A percentile compares a stretch with the other conserved stretches of the same genome.
Evolutionary conservation across 2,888 invertebrate genomes (phyloP).

Genomic region (Seladonia tumulorum): DNA sequence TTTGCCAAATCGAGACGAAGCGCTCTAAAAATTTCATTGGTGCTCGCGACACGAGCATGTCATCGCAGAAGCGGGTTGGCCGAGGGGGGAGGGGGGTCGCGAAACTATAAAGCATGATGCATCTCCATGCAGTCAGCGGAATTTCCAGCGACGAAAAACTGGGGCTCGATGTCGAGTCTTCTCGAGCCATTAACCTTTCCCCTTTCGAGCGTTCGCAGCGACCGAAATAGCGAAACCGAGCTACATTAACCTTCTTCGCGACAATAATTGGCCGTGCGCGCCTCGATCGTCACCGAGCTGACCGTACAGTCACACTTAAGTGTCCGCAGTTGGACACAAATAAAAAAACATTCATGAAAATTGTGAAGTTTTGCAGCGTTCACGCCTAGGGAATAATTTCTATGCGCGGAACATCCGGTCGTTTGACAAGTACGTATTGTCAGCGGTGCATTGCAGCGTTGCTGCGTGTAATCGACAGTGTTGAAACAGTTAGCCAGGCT

Average conservation of each 20-base stretch:
- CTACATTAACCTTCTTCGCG: neutral
- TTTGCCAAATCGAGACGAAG: neutral
- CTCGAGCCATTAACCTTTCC: neutral
- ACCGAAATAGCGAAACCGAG: neutral
- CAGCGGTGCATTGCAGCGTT: neutral
- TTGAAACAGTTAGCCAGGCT: neutral
- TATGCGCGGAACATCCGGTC: neutral
- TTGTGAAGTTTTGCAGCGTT: no score
- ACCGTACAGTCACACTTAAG: no score
- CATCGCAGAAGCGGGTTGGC: no score
- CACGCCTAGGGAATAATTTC: neutral
- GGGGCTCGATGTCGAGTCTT: neutral
- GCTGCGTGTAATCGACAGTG: conserved; percentile 1
- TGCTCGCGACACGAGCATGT: neutral
- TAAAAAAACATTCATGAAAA: no score
- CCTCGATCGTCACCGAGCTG: neutral
- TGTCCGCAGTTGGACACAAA: no score
- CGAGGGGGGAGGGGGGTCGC: neutral
- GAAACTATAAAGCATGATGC: neutral
- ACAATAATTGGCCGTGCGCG: neutral
- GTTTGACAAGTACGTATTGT: conserved; percentile 9
- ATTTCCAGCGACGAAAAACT: neutral
- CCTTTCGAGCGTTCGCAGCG: neutral
- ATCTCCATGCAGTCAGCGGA: neutral
- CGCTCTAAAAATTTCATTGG: neutral